Evolutionary conservation across 2,888 invertebrate species (phyloP), one percentile per base, ranked within the genome.

Genomic region (Cheiracanthium punctorium): DNA sequence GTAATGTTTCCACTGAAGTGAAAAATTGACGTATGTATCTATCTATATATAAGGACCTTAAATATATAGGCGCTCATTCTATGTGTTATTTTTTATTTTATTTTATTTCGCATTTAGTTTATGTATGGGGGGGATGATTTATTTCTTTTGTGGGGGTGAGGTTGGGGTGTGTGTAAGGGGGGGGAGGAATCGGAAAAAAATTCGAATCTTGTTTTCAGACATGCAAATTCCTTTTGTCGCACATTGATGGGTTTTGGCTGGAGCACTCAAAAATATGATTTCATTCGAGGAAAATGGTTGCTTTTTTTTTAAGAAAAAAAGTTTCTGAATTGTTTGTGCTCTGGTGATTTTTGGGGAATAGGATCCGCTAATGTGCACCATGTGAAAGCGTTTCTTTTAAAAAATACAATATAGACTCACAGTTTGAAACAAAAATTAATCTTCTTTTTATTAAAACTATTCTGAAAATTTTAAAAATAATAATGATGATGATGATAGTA

Each of bases 21-120:
- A 69, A 79, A 84, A 84, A 84, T 84, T 84, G 84, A 84, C 84
- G 79, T 79, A 79, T 84, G 75, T 82, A 82, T 82, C 77, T 84
- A 79, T 84, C 84, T 79, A 69, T 72, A 73, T 69, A 41, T 69
- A 73, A 73, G 52, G 65, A 37, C 33, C 20, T 41, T 69, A 81
- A 69, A 81, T 84, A 79, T 79, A 77, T 79, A 37, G 69, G 73
- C 52, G 67, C 58, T 69, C 58, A 73, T 67, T 70, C 37, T 79
- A 69, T 52, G 84, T 71, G 74, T 79, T 76, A 48, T 72, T 64
- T 58, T 75, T 64, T 33, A 30, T 28, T 20, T 32, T 8, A 20
- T 20, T 24, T 29, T 30, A 48, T 52, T 52, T 32, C 32, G 37
- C 32, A 41, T 30, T 33, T 71, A 33, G 43, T 24, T n/a, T n/a